Percentiles rank a stretch among this genome's conserved stretches.
phyloP scores from a whole-genome alignment of 2,113 vertebrate species.

The Thinocorus orbignyianus region DNA sequence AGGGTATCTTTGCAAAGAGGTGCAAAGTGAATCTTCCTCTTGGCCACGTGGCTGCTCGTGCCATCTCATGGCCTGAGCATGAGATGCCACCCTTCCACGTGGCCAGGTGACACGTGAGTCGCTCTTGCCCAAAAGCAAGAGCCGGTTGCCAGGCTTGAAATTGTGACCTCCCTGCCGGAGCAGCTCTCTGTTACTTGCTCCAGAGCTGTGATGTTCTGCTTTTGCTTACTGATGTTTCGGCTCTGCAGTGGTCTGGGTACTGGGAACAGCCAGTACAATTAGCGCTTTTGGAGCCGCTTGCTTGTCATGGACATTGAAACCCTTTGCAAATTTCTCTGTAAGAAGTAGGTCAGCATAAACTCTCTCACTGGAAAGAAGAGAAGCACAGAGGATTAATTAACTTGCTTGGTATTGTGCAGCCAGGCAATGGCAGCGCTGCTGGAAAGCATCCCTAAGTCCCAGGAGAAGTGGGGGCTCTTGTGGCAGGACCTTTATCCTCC shows the following conservation, averaged over 20 bases:
- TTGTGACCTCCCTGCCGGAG: neutral
- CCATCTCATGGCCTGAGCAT: neutral
- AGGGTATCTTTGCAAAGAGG: neutral
- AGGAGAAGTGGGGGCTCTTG: fast-evolving
- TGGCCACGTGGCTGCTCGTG: neutral
- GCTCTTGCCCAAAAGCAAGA: neutral
- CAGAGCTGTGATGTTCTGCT: neutral
- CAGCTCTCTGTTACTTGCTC: neutral
- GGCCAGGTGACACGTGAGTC: neutral
- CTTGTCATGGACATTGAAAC: neutral
- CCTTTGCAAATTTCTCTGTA: neutral
- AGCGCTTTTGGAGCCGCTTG: neutral
- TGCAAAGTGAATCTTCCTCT: neutral
- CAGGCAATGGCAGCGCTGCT: neutral
- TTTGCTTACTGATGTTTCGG: neutral
- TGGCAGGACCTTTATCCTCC: neutral
- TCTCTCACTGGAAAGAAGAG: neutral
- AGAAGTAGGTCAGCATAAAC: slow-evolving; percentile 28
- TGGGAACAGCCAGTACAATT: neutral
- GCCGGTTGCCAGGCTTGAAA: neutral
- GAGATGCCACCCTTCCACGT: neutral
- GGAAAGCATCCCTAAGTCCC: fast-evolving
- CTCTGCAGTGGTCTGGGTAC: neutral
- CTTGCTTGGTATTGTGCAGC: neutral
- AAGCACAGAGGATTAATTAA: slow-evolving; percentile 20